Conservation (phyloP, 2,888 invertebrate genomes). For the Biston betularia region DNA sequence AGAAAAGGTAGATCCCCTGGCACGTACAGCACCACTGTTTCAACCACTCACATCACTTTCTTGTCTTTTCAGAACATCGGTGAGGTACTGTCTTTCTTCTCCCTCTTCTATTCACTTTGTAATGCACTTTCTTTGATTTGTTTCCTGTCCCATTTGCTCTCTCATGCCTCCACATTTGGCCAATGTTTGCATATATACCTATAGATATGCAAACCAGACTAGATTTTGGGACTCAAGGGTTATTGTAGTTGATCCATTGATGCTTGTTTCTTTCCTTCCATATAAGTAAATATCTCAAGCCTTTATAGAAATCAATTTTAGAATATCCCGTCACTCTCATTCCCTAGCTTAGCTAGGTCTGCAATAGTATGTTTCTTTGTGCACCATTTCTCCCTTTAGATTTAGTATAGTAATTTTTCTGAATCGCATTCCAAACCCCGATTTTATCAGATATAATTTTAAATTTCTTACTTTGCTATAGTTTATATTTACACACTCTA, state of each 20-base stretch:
- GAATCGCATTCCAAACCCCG: not conserved
- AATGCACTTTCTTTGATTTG: constrained; percentile 63
- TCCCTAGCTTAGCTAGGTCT: constrained; percentile 6
- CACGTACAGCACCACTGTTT: constrained; percentile 70
- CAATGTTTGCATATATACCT: constrained; percentile 47
- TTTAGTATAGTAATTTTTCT: not conserved
- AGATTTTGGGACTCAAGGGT: constrained; percentile 46
- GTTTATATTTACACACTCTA: constrained; percentile 36
- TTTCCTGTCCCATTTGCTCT: constrained; percentile 50
- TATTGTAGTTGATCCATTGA: constrained; percentile 41
- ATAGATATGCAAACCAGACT: constrained; percentile 54
- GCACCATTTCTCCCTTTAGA: constrained; percentile 16
- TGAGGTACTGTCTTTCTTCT: constrained; percentile 85
- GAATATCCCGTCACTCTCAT: constrained; percentile 7
- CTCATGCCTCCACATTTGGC: constrained; percentile 54
- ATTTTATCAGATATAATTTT: constrained; percentile 10
- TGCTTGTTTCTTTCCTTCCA: constrained; percentile 43
- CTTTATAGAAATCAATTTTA: constrained; percentile 8
- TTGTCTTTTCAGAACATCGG: constrained; percentile 87
- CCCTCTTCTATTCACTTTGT: constrained; percentile 68
- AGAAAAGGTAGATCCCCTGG: constrained; percentile 42
- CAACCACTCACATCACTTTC: constrained; percentile 80
- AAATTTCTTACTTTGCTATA: constrained; percentile 42
- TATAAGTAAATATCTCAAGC: constrained; percentile 1
- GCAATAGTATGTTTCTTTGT: constrained; percentile 8